Percentiles rank a stretch among this genome's conserved stretches.
Evolutionary conservation across 2,888 invertebrate genomes (phyloP).

Genomic region (Bombylius major): DNA sequence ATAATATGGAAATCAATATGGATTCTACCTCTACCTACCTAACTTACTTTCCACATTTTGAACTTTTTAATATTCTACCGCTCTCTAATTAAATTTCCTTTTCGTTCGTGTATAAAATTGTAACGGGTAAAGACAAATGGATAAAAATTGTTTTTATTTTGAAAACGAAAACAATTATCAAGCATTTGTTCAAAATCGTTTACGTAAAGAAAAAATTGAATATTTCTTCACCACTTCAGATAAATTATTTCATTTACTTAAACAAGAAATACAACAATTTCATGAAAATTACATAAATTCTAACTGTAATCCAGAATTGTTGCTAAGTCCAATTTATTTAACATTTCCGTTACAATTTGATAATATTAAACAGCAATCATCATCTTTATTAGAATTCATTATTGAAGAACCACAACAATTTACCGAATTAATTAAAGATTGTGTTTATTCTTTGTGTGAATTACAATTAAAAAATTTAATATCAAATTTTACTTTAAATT

Average conservation of each 20-base stretch:
- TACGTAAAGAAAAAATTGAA: too few species aligned
- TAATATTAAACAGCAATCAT: neutral
- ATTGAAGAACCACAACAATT: slow-evolving; percentile 6
- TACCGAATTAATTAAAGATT: neutral
- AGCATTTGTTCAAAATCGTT: too few species aligned
- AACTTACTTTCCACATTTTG: too few species aligned
- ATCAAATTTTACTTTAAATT: neutral
- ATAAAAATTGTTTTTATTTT: too few species aligned
- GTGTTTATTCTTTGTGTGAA: neutral
- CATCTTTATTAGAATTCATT: slow-evolving; percentile 2
- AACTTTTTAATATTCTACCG: too few species aligned
- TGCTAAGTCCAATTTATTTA: slow-evolving; percentile 4
- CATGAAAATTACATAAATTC: neutral
- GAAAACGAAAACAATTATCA: too few species aligned
- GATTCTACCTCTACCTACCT: too few species aligned
- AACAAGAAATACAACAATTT: slow-evolving; percentile 1
- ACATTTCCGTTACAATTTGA: neutral
- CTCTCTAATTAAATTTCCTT: too few species aligned
- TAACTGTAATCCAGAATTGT: neutral
- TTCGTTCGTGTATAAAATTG: too few species aligned
- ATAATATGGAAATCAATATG: too few species aligned
- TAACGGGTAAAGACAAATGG: too few species aligned
- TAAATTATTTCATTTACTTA: neutral
- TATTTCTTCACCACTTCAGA: too few species aligned
- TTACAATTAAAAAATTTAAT: neutral